phyloP scores from a whole-genome alignment of 2,888 invertebrate species.

The Sylvicola cinctus region DNA sequence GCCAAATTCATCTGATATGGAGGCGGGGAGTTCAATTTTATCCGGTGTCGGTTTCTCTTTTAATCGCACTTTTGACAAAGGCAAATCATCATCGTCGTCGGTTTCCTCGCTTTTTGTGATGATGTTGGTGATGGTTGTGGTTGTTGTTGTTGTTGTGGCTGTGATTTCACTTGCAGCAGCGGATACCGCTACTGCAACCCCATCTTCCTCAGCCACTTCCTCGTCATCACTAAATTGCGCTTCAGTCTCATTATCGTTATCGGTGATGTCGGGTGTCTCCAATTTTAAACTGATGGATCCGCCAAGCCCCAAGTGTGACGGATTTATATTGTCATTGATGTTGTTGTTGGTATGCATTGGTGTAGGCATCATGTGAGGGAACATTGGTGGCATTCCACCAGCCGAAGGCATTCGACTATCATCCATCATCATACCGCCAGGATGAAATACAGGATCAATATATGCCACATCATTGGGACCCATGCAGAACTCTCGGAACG shows the following conservation, averaged over 20 bases:
- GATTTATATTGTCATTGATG: neutral
- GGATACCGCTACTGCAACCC: constrained; percentile 29
- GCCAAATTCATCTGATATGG: constrained; percentile 23
- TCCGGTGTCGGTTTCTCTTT: constrained; percentile 23
- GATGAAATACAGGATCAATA: neutral
- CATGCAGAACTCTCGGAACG: constrained; percentile 63
- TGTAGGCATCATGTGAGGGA: too few species aligned
- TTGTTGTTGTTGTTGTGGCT: too few species aligned
- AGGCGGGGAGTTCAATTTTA: constrained; percentile 22
- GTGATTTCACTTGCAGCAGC: constrained; percentile 36
- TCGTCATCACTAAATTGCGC: constrained; percentile 11
- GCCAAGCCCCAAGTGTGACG: neutral
- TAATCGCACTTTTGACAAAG: constrained; percentile 43
- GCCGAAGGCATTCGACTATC: neutral
- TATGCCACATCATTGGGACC: neutral
- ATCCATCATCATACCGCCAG: constrained; percentile 2
- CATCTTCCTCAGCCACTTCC: constrained; percentile 6
- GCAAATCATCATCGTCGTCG: constrained; percentile 43
- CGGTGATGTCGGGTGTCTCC: constrained; percentile 11
- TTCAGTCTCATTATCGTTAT: constrained; percentile 18
- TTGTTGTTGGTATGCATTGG: too few species aligned
- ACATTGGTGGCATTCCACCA: neutral
- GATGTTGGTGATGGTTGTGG: constrained; percentile 10
- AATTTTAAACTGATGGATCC: neutral
- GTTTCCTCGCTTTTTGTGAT: constrained; percentile 19